Percentiles rank a stretch among this genome's conserved stretches.
Evolutionary conservation across 2,888 invertebrate genomes (phyloP).

Genomic region (Rhyacophila evoluta): DNA sequence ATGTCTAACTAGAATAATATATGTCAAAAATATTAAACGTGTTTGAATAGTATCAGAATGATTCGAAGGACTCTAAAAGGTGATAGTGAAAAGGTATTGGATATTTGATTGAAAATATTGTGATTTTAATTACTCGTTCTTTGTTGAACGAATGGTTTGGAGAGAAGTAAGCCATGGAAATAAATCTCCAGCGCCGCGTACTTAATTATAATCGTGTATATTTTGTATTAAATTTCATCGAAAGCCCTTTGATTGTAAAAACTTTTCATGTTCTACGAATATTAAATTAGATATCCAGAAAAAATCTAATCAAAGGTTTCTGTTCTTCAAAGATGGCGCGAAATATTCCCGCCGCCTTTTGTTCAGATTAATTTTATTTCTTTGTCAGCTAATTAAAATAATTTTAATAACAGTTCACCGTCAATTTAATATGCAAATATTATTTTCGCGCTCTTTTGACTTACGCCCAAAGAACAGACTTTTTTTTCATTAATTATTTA

Average conservation of each 20-base stretch:
- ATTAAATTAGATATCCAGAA: slow-evolving; percentile 22
- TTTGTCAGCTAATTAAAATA: slow-evolving; percentile 19
- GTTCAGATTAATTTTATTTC: slow-evolving; percentile 5
- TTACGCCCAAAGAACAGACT: background rate
- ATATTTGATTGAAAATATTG: slow-evolving; percentile 13
- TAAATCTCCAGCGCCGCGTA: background rate
- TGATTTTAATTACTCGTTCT: slow-evolving; percentile 9
- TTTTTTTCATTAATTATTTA: background rate
- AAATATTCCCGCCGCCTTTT: background rate
- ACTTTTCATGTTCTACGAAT: background rate
- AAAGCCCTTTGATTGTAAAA: slow-evolving; percentile 3
- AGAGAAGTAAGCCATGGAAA: background rate
- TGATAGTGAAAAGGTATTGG: background rate
- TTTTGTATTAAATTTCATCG: slow-evolving; percentile 22
- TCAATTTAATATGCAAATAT: slow-evolving; percentile 12
- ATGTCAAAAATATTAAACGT: too few relatives aligned
- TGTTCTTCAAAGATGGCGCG: background rate
- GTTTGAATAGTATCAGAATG: too few relatives aligned
- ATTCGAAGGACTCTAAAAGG: too few relatives aligned
- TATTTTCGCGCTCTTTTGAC: background rate
- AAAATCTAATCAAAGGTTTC: slow-evolving; percentile 18
- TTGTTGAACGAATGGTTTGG: background rate
- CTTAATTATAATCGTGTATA: slow-evolving; percentile 22
- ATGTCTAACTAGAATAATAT: too few relatives aligned
- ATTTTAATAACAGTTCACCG: background rate